A percentile compares a stretch with the other conserved stretches of the same genome.
These are phyloP conservation scores for Aeoliscus strigatus DNA, from an alignment of 2,797 vertebrate genomes.

Conservation along the genomic window DNA sequence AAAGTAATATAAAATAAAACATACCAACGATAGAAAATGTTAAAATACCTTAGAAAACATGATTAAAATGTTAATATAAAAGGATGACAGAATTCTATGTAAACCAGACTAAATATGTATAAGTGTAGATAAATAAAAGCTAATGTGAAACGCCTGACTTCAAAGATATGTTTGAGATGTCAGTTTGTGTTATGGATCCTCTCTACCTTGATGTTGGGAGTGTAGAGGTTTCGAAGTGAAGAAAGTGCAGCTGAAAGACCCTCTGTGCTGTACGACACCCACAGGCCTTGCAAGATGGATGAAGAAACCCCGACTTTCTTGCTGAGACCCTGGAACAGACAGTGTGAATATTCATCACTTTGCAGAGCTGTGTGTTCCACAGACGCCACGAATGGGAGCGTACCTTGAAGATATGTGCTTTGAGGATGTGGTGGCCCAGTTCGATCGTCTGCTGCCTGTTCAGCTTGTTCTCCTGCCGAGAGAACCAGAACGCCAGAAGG, in stretches of 20 bases:
- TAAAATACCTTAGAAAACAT: no score
- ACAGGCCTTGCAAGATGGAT: constrained; percentile 93
- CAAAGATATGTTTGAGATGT: no score
- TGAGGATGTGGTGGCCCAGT: constrained; percentile 96
- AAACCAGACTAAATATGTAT: no score
- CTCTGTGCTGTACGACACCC: constrained; percentile 92
- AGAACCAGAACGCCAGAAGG: constrained; percentile 97
- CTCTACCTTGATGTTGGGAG: constrained; percentile 96
- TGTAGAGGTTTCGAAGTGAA: constrained; percentile 95
- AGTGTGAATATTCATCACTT: no score
- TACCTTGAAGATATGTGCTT: constrained; percentile 99
- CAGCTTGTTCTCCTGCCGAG: constrained; percentile 93
- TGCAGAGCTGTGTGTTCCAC: no score
- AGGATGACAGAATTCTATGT: no score
- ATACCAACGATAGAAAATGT: no score
- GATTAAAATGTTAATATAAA: no score
- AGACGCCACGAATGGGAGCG: neutral
- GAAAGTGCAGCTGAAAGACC: constrained; percentile 93
- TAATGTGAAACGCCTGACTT: no score
- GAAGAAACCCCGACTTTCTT: constrained; percentile 95
- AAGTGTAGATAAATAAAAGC: no score
- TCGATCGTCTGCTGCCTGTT: constrained; percentile 99
- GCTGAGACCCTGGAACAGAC: constrained; percentile 83
- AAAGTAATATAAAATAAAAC: no score
- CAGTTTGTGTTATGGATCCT: neutral